These are phyloP conservation scores for Peucedramus taeniatus DNA, from an alignment of 2,113 vertebrate genomes.

Conservation along the genomic window DNA sequence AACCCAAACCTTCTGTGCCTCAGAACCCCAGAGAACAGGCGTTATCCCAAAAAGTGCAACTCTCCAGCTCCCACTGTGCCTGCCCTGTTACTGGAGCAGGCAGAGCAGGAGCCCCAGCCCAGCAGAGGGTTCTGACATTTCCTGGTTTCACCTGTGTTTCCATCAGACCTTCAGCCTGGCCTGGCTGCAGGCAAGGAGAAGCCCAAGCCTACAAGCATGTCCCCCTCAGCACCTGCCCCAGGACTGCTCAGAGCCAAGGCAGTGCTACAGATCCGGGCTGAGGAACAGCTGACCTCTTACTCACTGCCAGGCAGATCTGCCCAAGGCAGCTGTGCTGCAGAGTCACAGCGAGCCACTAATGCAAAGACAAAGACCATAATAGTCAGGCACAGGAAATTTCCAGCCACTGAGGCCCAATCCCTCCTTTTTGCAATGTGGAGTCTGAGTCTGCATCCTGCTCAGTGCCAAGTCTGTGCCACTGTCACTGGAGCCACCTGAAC, in stretches of 20 bases:
- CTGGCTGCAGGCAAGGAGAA: not conserved
- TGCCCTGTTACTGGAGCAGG: accelerated
- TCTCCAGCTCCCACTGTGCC: not conserved
- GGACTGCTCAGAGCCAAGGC: not conserved
- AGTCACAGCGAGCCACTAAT: not conserved
- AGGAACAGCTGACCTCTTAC: not conserved
- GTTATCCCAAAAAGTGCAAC: not conserved
- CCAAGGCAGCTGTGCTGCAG: not conserved
- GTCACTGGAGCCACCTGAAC: not conserved
- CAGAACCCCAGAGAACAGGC: accelerated
- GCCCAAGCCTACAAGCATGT: no score
- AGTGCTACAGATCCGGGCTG: not conserved
- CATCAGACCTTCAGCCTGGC: not conserved
- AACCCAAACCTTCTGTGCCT: not conserved
- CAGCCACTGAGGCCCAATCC: not conserved
- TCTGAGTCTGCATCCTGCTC: not conserved
- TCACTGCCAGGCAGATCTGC: not conserved
- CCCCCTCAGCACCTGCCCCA: not conserved
- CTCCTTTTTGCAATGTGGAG: not conserved
- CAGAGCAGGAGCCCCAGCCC: not conserved
- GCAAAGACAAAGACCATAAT: not conserved
- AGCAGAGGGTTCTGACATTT: not conserved
- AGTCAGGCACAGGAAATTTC: not conserved
- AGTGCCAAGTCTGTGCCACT: not conserved
- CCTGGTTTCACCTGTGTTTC: not conserved